A percentile compares a stretch with the other conserved stretches of the same genome.
These are phyloP conservation scores for Laticauda colubrina DNA, from an alignment of 2,113 vertebrate genomes.

Conservation along the genomic window DNA sequence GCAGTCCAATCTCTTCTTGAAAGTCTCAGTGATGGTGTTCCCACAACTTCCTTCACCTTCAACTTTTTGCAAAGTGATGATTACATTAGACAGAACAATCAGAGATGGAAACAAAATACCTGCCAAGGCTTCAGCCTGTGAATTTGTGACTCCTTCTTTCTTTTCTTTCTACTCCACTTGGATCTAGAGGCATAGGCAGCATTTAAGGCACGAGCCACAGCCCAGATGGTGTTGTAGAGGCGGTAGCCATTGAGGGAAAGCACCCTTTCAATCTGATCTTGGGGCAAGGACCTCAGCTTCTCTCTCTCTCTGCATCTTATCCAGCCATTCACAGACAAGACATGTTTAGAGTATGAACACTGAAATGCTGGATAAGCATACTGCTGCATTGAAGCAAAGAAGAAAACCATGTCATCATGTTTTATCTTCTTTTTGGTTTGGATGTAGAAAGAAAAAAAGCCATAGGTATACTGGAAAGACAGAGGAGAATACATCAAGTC, in stretches of 20 bases:
- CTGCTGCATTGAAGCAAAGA: background rate
- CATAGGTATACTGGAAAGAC: background rate
- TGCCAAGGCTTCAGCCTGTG: background rate
- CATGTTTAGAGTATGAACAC: background rate
- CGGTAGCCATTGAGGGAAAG: background rate
- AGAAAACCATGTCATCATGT: background rate
- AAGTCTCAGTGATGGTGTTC: too few species aligned
- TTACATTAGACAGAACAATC: background rate
- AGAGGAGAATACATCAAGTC: fast-evolving
- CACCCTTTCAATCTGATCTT: background rate
- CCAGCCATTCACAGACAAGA: background rate
- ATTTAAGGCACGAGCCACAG: background rate
- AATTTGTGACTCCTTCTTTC: background rate
- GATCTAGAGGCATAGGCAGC: background rate
- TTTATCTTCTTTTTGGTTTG: background rate
- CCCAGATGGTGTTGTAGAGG: background rate
- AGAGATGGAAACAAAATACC: background rate
- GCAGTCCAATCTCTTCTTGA: too few species aligned
- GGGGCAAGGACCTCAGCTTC: background rate
- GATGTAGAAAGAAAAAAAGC: slow-evolving; percentile 2
- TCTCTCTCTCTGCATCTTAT: background rate
- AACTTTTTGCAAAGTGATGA: background rate
- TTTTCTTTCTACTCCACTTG: background rate
- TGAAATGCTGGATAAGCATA: background rate
- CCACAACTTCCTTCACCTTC: background rate